phyloP scores from a whole-genome alignment of 2,797 vertebrate genomes.

The Microhierax caerulescens region DNA sequence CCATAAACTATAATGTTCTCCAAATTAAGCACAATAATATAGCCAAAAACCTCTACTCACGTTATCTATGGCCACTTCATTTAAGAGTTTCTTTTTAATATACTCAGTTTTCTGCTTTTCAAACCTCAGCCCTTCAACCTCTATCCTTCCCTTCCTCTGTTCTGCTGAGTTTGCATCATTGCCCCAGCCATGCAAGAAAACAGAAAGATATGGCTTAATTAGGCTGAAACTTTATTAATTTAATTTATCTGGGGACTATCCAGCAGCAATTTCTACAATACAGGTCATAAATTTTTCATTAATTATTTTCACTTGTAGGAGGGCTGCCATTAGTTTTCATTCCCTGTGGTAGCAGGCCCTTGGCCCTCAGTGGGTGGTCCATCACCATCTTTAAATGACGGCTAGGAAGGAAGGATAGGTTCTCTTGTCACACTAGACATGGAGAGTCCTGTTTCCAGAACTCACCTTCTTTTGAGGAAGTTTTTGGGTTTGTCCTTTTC shows the following conservation, averaged over 20 bases:
- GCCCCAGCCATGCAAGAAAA: constrained; percentile 53
- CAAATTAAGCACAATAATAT: not conserved
- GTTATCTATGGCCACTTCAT: not conserved
- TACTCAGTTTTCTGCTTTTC: not conserved
- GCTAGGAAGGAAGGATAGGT: not conserved
- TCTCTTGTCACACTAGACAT: not conserved
- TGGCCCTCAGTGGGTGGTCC: not conserved
- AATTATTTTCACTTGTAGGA: constrained; percentile 35
- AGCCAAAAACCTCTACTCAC: not conserved
- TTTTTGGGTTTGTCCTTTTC: not conserved
- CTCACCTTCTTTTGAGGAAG: not conserved
- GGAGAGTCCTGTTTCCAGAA: not conserved
- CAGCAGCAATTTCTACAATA: constrained; percentile 34
- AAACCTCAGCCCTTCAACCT: not conserved
- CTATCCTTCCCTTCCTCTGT: not conserved
- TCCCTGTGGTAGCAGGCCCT: not conserved
- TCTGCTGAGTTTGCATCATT: constrained; percentile 43
- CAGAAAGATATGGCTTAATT: constrained; percentile 58
- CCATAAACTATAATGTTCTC: not conserved
- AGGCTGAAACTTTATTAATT: constrained; percentile 56
- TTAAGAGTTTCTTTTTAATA: not conserved
- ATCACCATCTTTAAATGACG: not conserved
- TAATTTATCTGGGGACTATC: constrained; percentile 61
- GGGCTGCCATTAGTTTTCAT: not conserved
- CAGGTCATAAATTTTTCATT: constrained; percentile 59